Conservation (phyloP, 2,113 vertebrate species). For the Rhagologus leucostigma region DNA sequence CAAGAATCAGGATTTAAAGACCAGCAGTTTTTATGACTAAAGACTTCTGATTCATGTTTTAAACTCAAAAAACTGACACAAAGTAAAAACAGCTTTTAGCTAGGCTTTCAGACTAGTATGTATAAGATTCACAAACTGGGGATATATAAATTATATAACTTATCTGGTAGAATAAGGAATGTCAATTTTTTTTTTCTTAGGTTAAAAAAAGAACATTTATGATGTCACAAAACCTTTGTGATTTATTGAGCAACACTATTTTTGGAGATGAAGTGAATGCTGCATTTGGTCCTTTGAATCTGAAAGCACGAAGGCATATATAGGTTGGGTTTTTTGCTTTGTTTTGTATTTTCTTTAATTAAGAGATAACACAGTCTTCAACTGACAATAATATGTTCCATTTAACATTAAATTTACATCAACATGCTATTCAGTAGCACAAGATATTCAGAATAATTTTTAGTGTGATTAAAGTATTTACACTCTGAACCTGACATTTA, state of each 20-base stretch:
- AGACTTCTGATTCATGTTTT: neutral
- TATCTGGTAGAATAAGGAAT: conserved; percentile 59
- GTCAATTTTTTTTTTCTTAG: conserved; percentile 69
- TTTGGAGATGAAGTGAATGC: conserved; percentile 4
- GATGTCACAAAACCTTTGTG: conserved; percentile 60
- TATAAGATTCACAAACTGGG: neutral
- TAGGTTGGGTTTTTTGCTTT: neutral
- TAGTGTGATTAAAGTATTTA: conserved; percentile 31
- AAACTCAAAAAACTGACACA: neutral
- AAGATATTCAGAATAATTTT: conserved; percentile 22
- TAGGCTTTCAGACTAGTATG: neutral
- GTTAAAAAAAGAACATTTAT: conserved; percentile 73
- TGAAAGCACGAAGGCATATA: neutral
- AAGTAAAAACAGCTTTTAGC: neutral
- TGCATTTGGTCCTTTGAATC: neutral
- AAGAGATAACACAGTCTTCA: neutral
- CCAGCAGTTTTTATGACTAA: neutral
- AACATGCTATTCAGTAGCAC: conserved; percentile 17
- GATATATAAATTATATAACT: neutral
- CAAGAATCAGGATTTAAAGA: neutral
- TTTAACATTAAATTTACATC: conserved; percentile 41
- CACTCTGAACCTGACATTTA: conserved; percentile 24
- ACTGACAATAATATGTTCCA: neutral
- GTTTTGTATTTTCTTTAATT: neutral
- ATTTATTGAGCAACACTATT: conserved; percentile 33